A percentile compares a stretch with the other conserved stretches of the same genome.
Evolutionary conservation across 1,140 invertebrate genomes (phyloP).

Genomic region (Diorhabda elongata): DNA sequence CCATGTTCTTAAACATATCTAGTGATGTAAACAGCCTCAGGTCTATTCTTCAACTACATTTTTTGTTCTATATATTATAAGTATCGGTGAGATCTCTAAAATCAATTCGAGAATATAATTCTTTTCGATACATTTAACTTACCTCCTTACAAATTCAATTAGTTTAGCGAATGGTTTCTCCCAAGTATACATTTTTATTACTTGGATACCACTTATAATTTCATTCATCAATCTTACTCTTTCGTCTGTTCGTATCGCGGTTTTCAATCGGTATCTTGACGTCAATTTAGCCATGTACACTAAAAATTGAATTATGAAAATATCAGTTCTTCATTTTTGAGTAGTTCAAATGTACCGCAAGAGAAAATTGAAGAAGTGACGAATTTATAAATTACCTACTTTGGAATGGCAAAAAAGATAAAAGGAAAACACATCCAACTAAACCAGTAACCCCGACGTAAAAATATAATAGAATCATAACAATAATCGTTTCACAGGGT

Average conservation of each 20-base stretch:
- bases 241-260: conserved; percentile 65
- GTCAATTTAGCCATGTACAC: conserved; percentile 69
- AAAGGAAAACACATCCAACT: conserved; percentile 70
- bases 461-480: conserved; percentile 69
- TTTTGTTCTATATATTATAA: no score
- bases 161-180: conserved; percentile 74
- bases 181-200: conserved; percentile 87
- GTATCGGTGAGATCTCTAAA: no score
- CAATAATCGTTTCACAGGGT: conserved; percentile 69
- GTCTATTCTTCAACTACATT: no score
- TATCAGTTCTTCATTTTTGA: no score
- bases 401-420: conserved; percentile 81
- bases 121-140: conserved; percentile 37
- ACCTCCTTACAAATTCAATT: conserved; percentile 61
- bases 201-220: conserved; percentile 71
- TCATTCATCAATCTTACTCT: conserved; percentile 74
- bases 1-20: no score
- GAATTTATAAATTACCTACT: conserved; percentile 47
- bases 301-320: conserved; percentile 38
- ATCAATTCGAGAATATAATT: no score
- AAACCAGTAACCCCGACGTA: conserved; percentile 68
- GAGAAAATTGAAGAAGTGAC: no score
- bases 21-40: no score
- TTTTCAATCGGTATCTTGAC: conserved; percentile 52
- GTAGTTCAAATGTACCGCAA: no score